phyloP scores from a whole-genome alignment of 2,888 invertebrate species.

The Cephus runcator region DNA sequence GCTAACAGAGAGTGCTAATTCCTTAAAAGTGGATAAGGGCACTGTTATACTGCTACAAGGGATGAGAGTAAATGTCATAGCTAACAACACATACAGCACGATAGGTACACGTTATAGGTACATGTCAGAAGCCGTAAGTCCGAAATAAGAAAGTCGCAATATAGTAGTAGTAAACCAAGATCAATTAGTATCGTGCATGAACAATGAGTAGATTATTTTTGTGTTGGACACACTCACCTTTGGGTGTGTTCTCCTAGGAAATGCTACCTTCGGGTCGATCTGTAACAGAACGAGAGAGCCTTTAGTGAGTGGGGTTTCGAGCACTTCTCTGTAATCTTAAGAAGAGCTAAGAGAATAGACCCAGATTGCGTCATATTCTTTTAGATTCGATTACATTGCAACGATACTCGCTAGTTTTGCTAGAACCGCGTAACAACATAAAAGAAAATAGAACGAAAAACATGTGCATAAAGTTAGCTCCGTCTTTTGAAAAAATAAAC shows the following conservation, averaged over 20 bases:
- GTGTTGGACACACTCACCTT: constrained; percentile 78
- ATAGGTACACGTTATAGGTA: neutral
- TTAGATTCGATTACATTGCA: neutral
- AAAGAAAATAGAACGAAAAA: too few relatives aligned
- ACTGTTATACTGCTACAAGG: too few relatives aligned
- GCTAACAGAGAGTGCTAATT: too few relatives aligned
- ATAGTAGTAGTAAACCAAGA: neutral
- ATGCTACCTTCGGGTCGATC: constrained; percentile 99
- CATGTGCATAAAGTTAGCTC: too few relatives aligned
- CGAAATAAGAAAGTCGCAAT: neutral
- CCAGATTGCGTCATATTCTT: neutral
- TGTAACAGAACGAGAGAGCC: constrained; percentile 71
- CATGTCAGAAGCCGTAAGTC: neutral
- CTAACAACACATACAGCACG: neutral
- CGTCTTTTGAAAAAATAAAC: too few relatives aligned
- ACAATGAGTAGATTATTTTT: neutral
- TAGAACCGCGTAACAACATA: too few relatives aligned
- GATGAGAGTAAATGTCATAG: too few relatives aligned
- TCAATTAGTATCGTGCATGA: neutral
- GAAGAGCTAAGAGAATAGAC: neutral
- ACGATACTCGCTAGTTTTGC: neutral
- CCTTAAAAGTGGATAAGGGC: too few relatives aligned
- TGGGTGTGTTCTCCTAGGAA: constrained; percentile 98
- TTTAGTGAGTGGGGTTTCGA: neutral
- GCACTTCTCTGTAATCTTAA: neutral